Evolutionary conservation across 2,888 invertebrate species (phyloP), one percentile per base, ranked within the genome.

Genomic region (Drosophila putrida): DNA sequence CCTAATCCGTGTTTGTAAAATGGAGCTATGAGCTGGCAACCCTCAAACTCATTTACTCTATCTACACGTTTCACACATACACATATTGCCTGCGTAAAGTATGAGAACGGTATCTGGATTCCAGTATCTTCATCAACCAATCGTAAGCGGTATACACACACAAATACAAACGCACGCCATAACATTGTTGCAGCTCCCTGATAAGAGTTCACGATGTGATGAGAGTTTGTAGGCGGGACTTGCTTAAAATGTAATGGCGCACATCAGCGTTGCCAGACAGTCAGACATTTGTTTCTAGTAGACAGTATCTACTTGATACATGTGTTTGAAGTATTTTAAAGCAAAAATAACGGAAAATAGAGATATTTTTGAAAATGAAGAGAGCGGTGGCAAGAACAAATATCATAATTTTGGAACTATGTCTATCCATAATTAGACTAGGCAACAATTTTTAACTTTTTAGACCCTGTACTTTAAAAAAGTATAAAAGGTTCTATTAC

Each of bases 1-100:
- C 60, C 83, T 82, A 88, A 90, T 83, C 89, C 79, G 61, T 47
- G 47, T 55, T 67, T 43, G 65, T 76, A 89, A 90, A 90, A 90
- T 90, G 88, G 65, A 80, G 70, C 75, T 81, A 84, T 75, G 82
- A 61, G 64, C 73, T 58, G 35, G 47, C 69, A 65, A 68, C 68
- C 80, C 73, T 72, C 44, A 33, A 31, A 25, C 55, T 51, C 58
- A 43, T 46, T 25, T 25, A 25, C 20, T 3, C 6, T 25, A 41
- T 41, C 20, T 25, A 25, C 20, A 25, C 41, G 41, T 11, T 27
- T 6, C 15, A 5, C 4, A 38, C 41, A 15, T 20, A 43, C 43
- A 51, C 25, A 47, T 44, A 63, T 4, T 15, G 10, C 9, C 2
- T 41, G 5, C 11, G 20, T 10, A 6, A 6, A 20, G 20, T 41